Base-by-base conservation (phyloP, 2,797 vertebrate species). In the Hozukius guyotensis region DNA sequence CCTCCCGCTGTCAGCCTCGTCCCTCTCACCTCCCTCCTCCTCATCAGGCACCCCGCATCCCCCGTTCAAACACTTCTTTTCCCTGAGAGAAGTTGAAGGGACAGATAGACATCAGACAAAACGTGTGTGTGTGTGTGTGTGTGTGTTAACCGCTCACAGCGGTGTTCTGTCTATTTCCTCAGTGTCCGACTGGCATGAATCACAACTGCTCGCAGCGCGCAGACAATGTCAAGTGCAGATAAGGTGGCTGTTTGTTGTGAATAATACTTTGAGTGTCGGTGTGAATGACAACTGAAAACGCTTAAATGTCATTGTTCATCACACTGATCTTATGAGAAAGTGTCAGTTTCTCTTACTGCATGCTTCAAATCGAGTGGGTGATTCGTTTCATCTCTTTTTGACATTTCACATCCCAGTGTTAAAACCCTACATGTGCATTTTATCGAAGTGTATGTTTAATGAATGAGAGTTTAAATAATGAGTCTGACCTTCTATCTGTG, bases 31-130 rank as follows among this genome's bases (percentile, higher is more conserved):
- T 79, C 96, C 95, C 0, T 97, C 97, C 80, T 97, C 96, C 0
- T 98, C 97, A 1, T 98, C 98, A 0, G 97, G 96, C 1, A 97
- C 98, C 3, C 98, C 98, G 0, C 98, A 99, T 20, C 97, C 98
- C 0, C 98, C 98, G 0, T 99, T 97, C 42, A 98, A 93, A 90
- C 98, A 99, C 87, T 97, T 98, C 92, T 96, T 97, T 18, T 97
- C 95, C 49, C 95, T 95, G 91, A 61, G 53, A 81, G 64, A 61
- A 69, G 67, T 63, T 31, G 52, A 75, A 78, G 62, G 62, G 24
- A 76, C 24, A 46, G 53, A 59, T 4, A 87, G 14, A 77, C 60
- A 27, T 81, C 74, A 87, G 81, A 81, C 24, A 66, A 52, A 72
- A 62, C 22, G 56, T 29, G 56, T 38, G 36, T 31, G 31, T 22